These are phyloP conservation scores for Raphicerus campestris DNA, from an alignment of 2,113 vertebrate genomes.

Conservation along the genomic window DNA sequence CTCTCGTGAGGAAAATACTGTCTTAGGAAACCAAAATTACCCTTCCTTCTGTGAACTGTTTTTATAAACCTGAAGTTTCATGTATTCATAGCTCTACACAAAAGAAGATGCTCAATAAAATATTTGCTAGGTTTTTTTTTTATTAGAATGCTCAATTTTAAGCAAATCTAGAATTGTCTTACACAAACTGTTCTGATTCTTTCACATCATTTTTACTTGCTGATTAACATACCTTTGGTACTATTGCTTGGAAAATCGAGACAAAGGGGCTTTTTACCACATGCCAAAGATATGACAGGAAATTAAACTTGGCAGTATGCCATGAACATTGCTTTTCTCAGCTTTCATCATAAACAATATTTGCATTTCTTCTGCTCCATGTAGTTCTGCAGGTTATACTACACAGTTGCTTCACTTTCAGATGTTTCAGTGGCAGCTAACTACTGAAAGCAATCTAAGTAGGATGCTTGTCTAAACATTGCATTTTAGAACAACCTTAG, in stretches of 20 bases:
- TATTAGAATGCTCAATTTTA: background rate
- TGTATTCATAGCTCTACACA: background rate
- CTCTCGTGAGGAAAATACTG: background rate
- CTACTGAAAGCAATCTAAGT: background rate
- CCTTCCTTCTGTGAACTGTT: background rate
- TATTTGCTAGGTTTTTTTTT: background rate
- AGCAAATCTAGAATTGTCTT: background rate
- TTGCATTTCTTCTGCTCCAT: background rate
- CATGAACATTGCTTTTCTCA: background rate
- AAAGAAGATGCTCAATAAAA: background rate
- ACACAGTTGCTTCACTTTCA: background rate
- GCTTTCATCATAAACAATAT: constrained; percentile 23
- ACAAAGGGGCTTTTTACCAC: background rate
- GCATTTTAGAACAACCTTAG: background rate
- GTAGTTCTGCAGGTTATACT: background rate
- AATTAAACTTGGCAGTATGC: constrained; percentile 31
- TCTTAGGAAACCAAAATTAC: background rate
- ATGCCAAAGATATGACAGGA: constrained; percentile 30
- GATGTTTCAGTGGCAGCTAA: background rate
- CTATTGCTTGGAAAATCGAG: background rate
- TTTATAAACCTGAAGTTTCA: constrained; percentile 20
- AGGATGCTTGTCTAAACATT: background rate
- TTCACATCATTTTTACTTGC: constrained; percentile 24
- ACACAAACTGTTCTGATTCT: constrained; percentile 4
- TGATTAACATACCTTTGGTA: constrained; percentile 9